phyloP scores from a whole-genome alignment of 2,888 invertebrate species.

The Lagria hirta region DNA sequence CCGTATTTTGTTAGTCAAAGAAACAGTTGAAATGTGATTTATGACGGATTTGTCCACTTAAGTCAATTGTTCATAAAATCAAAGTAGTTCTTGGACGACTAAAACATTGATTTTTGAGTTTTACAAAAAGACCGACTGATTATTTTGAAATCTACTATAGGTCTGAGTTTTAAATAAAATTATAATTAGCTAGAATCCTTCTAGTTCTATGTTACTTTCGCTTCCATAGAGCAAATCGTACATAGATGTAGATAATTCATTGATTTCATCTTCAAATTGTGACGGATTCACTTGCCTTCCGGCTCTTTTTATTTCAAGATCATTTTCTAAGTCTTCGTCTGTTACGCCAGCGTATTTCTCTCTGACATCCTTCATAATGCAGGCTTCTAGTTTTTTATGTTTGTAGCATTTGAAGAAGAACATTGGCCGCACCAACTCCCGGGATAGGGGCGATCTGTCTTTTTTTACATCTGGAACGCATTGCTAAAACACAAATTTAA shows the following conservation, averaged over 20 bases:
- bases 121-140: conserved; percentile 2
- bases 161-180: neutral
- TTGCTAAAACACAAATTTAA: conserved; percentile 56
- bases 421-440: conserved; percentile 67
- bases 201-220: conserved; percentile 59
- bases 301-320: conserved; percentile 56
- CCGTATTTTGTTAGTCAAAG: no score
- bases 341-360: conserved; percentile 61
- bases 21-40: no score
- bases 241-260: conserved; percentile 62
- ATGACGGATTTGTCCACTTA: no score
- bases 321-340: conserved; percentile 60
- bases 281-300: conserved; percentile 57
- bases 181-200: conserved; percentile 47
- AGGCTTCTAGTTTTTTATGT: conserved; percentile 72
- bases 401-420: conserved; percentile 75
- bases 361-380: conserved; percentile 71
- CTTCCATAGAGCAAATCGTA: conserved; percentile 66
- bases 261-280: conserved; percentile 54
- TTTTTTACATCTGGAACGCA: conserved; percentile 68
- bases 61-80: no score
- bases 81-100: no score
- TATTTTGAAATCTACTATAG: conserved; percentile 3
- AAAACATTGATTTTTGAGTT: neutral
- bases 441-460: conserved; percentile 63